Base-by-base conservation (phyloP, 2,797 vertebrate species). In the Aplochiton taeniatus region DNA sequence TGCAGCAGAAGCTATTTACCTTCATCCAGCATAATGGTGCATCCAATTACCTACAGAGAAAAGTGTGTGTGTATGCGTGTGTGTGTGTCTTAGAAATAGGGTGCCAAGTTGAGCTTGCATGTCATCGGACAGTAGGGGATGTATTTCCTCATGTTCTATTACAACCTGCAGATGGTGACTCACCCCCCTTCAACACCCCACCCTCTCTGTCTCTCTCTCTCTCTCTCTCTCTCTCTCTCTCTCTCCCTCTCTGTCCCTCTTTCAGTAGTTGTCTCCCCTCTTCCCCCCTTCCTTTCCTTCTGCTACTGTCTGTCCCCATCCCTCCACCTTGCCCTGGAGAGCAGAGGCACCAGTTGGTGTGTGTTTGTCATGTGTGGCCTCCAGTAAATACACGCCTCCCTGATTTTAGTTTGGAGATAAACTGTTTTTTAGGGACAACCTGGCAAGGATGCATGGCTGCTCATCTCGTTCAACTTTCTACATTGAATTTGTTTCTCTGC, bases 311-410 rank as follows among this genome's bases (percentile, higher is more conserved):
- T 8, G 14, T 65, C 20, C 16, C 54, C 48, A 9, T n/a, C 20
- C 55, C 52, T 57, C n/a, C 14, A 11, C 42, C 31, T 7, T 8
- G 48, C 54, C 48, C 63, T 14, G 9, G 12, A 18, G 31, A 50
- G 53, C 57, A 56, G 19, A 44, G n/a, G 7, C 60, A 64, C 48
- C 66, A 60, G 71, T 63, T 63, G 54, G 43, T 53, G 4, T 18
- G 11, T 68, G 42, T 62, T 62, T 70, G 56, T 45, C 12, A 57
- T 70, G 17, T 14, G n/a, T 55, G 55, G 48, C 31, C 41, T 58
- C 18, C 52, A 11, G 20, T 42, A 19, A 56, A 45, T 46, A 46
- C 49, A 18, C 54, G 41, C 46, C 63, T 48, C 52, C 52, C 49
- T 58, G 12, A 52, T 53, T 67, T 67, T 59, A 41, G 31, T 12